Base-by-base conservation (phyloP, 1,140 invertebrate genomes). In the Ridgeia piscesae region DNA sequence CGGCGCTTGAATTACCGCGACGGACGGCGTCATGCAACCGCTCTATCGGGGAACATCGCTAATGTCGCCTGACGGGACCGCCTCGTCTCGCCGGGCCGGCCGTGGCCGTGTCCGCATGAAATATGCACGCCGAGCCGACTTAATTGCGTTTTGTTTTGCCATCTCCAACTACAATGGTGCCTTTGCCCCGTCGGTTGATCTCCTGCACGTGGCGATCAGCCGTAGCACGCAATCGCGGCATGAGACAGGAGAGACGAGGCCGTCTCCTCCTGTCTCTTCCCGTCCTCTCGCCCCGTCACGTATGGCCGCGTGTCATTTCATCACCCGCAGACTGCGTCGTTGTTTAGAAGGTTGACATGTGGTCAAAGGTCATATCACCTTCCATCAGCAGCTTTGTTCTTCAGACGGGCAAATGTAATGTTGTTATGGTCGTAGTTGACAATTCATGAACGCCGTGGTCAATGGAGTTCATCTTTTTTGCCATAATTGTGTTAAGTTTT, bases 81-180 rank as follows among this genome's bases (percentile, higher is more conserved):
- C 17, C 0, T 77, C 58, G 58, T 77, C 58, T 77, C 58, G 58
- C 58, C 58, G 58, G 58, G 58, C 58, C 58, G 11, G 2, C 0
- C 58, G 58, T 4, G 14, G 2, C 0, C 17, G 58, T 4, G 58
- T 77, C 17, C 58, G 17, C 58, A 77, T 77, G 58, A 77, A 77
- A 77, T 77, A 77, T 77, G 58, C 58, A 77, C 58, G 58, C 58
- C 58, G 58, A 77, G 11, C 58, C 58, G 58, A 77, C 58, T 77
- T 77, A 77, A 77, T 77, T 77, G 58, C 58, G 58, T 77, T 77
- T 77, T 77, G 58, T 77, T 77, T 77, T 77, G 58, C 58, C 58
- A 77, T 77, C 58, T 77, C 58, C 58, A 31, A 77, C 58, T 77
- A 77, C 58, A 77, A 77, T 77, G 58, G 58, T 77, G 58, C 58